Evolutionary conservation across 2,797 vertebrate genomes (phyloP).

Genomic region (Dendrocincla fuliginosa): DNA sequence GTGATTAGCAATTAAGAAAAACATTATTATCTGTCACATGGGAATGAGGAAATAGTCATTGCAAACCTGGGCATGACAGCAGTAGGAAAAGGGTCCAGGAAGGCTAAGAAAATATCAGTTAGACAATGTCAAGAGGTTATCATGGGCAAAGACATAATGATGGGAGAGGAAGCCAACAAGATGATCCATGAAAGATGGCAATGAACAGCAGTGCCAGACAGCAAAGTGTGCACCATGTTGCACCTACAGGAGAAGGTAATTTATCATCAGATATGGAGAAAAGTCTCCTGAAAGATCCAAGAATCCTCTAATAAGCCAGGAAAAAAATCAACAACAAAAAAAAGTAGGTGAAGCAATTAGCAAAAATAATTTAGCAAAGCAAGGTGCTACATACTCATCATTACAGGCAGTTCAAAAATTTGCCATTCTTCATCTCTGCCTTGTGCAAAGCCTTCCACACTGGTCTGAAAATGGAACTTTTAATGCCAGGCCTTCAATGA

Average conservation of each 20-base stretch:
- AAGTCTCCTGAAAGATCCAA: background rate
- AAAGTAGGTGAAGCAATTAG: background rate
- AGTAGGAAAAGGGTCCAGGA: background rate
- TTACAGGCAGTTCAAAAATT: background rate
- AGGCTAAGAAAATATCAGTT: conserved; percentile 2
- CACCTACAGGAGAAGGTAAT: conserved; percentile 1
- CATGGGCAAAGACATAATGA: background rate
- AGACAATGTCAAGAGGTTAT: conserved; percentile 28
- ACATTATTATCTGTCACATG: conserved; percentile 56
- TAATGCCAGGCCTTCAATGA: background rate
- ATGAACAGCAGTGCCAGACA: background rate
- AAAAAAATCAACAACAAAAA: background rate
- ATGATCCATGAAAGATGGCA: conserved; percentile 25
- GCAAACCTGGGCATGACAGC: background rate
- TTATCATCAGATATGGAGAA: background rate
- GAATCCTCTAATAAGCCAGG: background rate
- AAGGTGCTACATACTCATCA: background rate
- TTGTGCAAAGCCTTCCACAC: background rate
- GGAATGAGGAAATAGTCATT: conserved; percentile 30
- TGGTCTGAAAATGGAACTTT: background rate
- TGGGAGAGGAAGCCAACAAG: conserved; percentile 8
- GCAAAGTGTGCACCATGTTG: background rate
- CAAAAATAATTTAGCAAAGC: background rate
- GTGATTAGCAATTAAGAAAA: conserved; percentile 70
- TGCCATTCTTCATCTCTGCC: background rate